Percentiles rank a stretch among this genome's conserved stretches.
Conservation (phyloP, 1,140 invertebrate species). For the Yoshiicerus persimilis region DNA sequence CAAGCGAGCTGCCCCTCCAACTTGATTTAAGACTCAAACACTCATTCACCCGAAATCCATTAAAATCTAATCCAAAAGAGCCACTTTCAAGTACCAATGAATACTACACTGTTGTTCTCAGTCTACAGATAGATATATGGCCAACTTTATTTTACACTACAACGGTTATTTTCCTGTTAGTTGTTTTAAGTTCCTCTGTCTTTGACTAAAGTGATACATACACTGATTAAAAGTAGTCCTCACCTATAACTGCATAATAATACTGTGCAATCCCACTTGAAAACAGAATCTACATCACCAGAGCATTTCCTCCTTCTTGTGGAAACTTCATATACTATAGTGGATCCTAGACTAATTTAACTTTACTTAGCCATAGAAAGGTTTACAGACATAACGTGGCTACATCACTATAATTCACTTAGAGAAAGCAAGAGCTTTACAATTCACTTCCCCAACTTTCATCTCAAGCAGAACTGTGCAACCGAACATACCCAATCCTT, state of each 20-base stretch:
- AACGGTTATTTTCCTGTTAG: neutral
- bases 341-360: neutral
- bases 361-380: neutral
- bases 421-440: neutral
- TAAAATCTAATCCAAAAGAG: constrained; percentile 32
- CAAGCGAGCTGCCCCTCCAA: neutral
- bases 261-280: neutral
- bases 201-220: neutral
- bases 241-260: neutral
- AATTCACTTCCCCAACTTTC: neutral
- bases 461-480: no score
- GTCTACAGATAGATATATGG: neutral
- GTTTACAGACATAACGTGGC: neutral
- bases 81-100: neutral
- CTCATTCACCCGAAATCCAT: constrained; percentile 35
- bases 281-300: neutral
- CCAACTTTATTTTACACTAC: neutral
- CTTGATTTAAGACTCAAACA: constrained; percentile 41
- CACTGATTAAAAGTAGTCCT: neutral
- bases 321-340: neutral
- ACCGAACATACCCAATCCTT: neutral
- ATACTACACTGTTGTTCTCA: neutral
- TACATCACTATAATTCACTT: neutral
- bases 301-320: no score
- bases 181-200: neutral